Evolutionary conservation across 2,113 vertebrate genomes (phyloP).

Genomic region (Passer domesticus): DNA sequence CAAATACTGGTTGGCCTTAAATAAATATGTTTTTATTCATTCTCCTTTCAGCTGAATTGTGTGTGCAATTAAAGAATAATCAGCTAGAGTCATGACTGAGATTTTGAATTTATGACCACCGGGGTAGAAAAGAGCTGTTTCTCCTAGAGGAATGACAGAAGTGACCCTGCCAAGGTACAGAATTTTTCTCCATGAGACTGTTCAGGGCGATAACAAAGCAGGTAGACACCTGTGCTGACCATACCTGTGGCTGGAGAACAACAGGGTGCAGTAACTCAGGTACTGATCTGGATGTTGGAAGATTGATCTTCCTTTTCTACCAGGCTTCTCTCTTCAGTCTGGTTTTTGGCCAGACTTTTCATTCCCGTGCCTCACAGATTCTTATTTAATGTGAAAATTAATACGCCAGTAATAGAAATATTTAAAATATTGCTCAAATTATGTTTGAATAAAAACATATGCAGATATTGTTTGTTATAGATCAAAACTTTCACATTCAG

Average conservation of each 20-base stretch:
- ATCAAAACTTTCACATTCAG: not conserved
- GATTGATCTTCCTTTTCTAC: not conserved
- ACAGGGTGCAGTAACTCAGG: not conserved
- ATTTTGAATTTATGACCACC: not conserved
- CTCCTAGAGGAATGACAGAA: not conserved
- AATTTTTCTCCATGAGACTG: not conserved
- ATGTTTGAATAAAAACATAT: not conserved
- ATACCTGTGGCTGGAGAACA: not conserved
- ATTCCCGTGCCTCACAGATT: not conserved
- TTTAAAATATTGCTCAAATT: not conserved
- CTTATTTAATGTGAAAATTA: not conserved
- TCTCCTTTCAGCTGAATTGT: not conserved
- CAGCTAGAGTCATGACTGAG: not conserved
- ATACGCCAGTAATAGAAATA: not conserved
- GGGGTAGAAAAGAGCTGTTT: not conserved
- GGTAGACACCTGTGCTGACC: not conserved
- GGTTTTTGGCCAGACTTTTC: not conserved
- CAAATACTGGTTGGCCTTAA: not conserved
- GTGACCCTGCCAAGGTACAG: not conserved
- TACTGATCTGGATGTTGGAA: not conserved
- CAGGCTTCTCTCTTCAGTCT: not conserved
- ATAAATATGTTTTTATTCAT: not conserved
- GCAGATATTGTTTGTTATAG: not conserved
- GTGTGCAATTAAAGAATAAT: not conserved
- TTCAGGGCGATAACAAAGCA: not conserved